A percentile compares a stretch with the other conserved stretches of the same genome.
Conservation (phyloP, 2,797 vertebrate species). For the Muscicapa comitata region DNA sequence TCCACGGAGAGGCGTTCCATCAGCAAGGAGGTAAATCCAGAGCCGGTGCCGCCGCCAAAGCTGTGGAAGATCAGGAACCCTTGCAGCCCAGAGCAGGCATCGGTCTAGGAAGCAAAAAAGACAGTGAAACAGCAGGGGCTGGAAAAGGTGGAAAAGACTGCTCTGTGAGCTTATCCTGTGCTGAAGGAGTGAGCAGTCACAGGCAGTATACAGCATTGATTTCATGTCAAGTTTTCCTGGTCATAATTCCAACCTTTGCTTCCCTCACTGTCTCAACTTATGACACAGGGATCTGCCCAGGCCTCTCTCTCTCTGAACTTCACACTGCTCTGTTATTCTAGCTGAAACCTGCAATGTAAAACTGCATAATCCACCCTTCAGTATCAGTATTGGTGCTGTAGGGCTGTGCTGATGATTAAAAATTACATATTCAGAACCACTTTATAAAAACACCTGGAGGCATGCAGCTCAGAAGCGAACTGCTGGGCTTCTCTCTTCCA, state of each 20-base stretch:
- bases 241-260: background rate
- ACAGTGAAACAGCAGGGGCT: background rate
- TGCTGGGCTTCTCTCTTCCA: background rate
- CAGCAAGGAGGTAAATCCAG: constrained; percentile 78
- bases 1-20: constrained; percentile 80
- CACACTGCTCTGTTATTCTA: background rate
- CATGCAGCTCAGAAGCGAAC: background rate
- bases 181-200: background rate
- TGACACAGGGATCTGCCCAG: background rate
- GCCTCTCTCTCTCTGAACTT: background rate
- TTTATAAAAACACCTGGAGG: background rate
- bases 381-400: background rate
- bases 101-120: constrained; percentile 60
- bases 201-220: background rate
- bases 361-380: background rate
- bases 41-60: constrained; percentile 79
- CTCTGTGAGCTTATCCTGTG: background rate
- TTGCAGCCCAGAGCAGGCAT: constrained; percentile 77
- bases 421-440: background rate
- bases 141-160: background rate
- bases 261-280: background rate
- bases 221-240: background rate
- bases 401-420: background rate
- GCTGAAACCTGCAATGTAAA: background rate
- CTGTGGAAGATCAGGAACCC: constrained; percentile 82